Base-by-base conservation (phyloP, 2,888 invertebrate species). In the Amiota mariae region DNA sequence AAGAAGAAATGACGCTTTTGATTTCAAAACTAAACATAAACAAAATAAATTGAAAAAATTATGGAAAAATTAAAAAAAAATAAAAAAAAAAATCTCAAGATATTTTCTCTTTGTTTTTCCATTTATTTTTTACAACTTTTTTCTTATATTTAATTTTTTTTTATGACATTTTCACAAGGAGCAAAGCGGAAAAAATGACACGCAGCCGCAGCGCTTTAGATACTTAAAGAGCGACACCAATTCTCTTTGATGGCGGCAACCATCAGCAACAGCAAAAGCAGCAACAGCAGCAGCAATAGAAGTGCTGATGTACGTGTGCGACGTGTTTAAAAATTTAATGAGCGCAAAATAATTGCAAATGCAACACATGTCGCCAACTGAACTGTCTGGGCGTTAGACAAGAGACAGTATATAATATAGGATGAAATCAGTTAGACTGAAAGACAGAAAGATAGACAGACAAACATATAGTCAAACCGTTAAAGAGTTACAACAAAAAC, bases 321-420 rank as follows among this genome's bases (percentile, higher is more conserved):
- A 88, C 87, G 88, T 88, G 87, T 84, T 87, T 87, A 85, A 88
- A 88, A 87, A 80, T 85, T 87, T 87, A 87, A 87, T 87, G 87
- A 87, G 81, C 82, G 80, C 82, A 82, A 87, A 86, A 85, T 87
- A 86, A 86, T 87, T 87, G 85, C 85, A 87, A 87, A 84, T 85
- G 81, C 81, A 82, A 78, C 79, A 80, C 85, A 79, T 80, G 83
- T 80, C 80, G 80, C 77, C 80, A 81, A 81, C 80, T 79, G 79
- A 73, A 66, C 67, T 10, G 67, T 36, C 20, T n/a, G 36, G 36
- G 36, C 36, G 36, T 36, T 6, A 36, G 36, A 36, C 36, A 36
- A 36, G 4, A 36, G 36, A 36, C 36, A 36, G 36, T 0, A 36
- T 36, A 36, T 36, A 6, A 36, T 6, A 36, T 36, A 36, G 36